Conservation (phyloP, 2,113 vertebrate genomes). For the Dipodomys stephensi region DNA sequence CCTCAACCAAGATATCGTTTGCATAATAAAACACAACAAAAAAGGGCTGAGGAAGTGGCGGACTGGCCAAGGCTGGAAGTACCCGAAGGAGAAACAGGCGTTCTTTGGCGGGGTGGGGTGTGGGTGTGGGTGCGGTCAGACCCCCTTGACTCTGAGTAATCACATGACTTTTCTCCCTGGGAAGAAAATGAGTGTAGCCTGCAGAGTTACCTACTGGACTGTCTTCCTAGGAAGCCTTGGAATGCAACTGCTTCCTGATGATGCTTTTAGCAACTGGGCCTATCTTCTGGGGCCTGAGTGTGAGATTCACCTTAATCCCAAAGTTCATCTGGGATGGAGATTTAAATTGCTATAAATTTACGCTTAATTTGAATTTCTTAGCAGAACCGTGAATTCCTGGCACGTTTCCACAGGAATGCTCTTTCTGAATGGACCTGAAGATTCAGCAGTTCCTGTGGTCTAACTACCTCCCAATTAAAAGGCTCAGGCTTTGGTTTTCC, state of each 20-base stretch:
- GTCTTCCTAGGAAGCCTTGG: slow-evolving; percentile 3
- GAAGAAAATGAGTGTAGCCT: neutral
- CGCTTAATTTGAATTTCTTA: slow-evolving; percentile 77
- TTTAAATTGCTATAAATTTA: slow-evolving; percentile 76
- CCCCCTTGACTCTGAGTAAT: neutral
- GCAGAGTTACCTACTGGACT: neutral
- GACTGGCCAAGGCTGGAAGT: slow-evolving; percentile 40
- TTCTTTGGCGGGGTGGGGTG: neutral
- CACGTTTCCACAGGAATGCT: slow-evolving; percentile 72
- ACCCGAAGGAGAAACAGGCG: slow-evolving; percentile 11
- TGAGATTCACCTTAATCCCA: slow-evolving; percentile 57
- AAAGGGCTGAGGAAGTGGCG: neutral
- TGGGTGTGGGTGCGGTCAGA: neutral
- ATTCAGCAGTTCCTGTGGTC: slow-evolving; percentile 58
- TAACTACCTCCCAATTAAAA: slow-evolving; percentile 74
- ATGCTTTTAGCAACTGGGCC: slow-evolving; percentile 17
- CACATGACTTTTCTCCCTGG: neutral
- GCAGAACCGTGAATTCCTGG: slow-evolving; percentile 75
- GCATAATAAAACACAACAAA: slow-evolving; percentile 83
- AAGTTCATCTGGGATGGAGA: slow-evolving; percentile 62
- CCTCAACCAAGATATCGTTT: slow-evolving; percentile 85
- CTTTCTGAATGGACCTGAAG: slow-evolving; percentile 74
- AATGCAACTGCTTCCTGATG: neutral
- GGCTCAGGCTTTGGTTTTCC: slow-evolving; percentile 58
- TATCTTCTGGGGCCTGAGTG: slow-evolving; percentile 9